Percentiles rank a stretch among this genome's conserved stretches.
These are phyloP conservation scores for cattle (Bos taurus) DNA, from an alignment of 2,113 vertebrate genomes.

Conservation along the genomic window DNA sequence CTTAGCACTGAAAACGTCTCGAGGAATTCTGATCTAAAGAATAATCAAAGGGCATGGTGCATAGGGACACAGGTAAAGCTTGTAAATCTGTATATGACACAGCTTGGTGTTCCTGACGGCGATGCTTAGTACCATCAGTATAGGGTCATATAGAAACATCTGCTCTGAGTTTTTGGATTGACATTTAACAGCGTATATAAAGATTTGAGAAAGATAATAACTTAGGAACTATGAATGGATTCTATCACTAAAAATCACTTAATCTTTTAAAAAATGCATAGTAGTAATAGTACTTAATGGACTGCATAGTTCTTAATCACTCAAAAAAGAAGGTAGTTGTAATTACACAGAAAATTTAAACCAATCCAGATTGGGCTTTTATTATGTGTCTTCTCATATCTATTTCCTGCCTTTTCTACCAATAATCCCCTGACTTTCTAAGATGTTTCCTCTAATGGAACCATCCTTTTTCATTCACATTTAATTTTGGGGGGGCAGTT, in stretches of 20 bases:
- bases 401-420: background rate
- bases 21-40: background rate
- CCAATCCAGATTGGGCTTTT: background rate
- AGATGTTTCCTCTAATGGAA: background rate
- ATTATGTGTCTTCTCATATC: background rate
- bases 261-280: background rate
- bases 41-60: background rate
- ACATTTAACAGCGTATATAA: background rate
- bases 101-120: background rate
- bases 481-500: fast-evolving
- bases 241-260: background rate
- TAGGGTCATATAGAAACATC: background rate
- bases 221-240: background rate
- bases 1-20: background rate
- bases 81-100: background rate
- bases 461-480: background rate
- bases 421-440: background rate
- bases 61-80: background rate
- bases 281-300: background rate
- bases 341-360: background rate
- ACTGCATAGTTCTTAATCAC: background rate
- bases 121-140: background rate
- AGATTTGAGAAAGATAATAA: background rate
- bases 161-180: background rate
- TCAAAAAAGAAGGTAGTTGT: background rate